Percentiles rank a stretch among this genome's conserved stretches.
These are phyloP conservation scores for Acleris holmiana DNA, from an alignment of 2,888 invertebrate species.

Conservation along the genomic window DNA sequence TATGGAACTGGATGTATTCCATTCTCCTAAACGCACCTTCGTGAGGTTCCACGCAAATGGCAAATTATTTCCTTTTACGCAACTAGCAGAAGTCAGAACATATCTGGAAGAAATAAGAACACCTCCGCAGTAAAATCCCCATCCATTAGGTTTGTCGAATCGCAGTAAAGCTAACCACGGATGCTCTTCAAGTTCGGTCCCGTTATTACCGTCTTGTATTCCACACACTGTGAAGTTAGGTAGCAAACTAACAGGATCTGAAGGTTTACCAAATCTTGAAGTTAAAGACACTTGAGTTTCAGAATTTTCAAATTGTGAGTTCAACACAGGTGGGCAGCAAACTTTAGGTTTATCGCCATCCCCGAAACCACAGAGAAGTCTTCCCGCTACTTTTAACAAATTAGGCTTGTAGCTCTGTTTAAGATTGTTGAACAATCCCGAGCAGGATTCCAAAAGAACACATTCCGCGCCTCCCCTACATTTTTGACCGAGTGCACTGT, in stretches of 20 bases:
- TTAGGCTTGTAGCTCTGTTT: not conserved
- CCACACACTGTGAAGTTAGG: not conserved
- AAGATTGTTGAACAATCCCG: not conserved
- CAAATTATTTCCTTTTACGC: not conserved
- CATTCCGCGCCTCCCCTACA: conserved; percentile 7
- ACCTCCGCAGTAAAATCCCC: conserved; percentile 4
- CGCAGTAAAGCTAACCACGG: conserved; percentile 1
- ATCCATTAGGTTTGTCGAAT: conserved; percentile 5
- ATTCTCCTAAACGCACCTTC: not conserved
- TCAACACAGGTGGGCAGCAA: conserved; percentile 9
- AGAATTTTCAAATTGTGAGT: too few relatives aligned
- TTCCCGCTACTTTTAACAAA: not conserved
- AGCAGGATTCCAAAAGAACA: not conserved
- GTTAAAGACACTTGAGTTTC: not conserved
- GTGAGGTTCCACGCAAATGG: not conserved
- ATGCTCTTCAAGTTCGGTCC: not conserved
- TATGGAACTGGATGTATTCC: not conserved
- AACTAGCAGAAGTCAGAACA: conserved; percentile 5
- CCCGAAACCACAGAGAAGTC: conserved; percentile 4
- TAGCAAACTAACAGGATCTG: not conserved
- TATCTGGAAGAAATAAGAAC: conserved; percentile 10
- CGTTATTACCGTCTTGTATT: not conserved
- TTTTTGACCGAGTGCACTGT: not conserved
- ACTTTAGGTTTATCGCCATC: not conserved
- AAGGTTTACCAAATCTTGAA: not conserved